A percentile compares a stretch with the other conserved stretches of the same genome.
phyloP scores from a whole-genome alignment of 2,113 vertebrate genomes.

The Rattus norvegicus region GRCr8 NC_086024.1:12695001-12695500 shows the following conservation, averaged over 20 bases:
- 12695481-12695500: not conserved
- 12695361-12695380: not conserved
- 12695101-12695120: not conserved
- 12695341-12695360: too few species aligned
- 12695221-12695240: not conserved
- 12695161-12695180: not conserved
- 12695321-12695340: not conserved
- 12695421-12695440: not conserved
- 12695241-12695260: not conserved
- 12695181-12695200: not conserved
- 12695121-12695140: not conserved
- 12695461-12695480: not conserved
- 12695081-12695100: not conserved
- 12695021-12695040: not conserved
- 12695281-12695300: not conserved
- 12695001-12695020: not conserved
- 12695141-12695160: not conserved
- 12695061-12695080: not conserved
- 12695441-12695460: not conserved
- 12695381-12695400: not conserved
- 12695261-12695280: too few species aligned
- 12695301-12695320: not conserved
- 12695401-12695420: not conserved
- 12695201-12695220: not conserved
- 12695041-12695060: not conserved